Evolutionary conservation across 2,888 invertebrate genomes (phyloP).

Genomic region (Corythucha ciliata): DNA sequence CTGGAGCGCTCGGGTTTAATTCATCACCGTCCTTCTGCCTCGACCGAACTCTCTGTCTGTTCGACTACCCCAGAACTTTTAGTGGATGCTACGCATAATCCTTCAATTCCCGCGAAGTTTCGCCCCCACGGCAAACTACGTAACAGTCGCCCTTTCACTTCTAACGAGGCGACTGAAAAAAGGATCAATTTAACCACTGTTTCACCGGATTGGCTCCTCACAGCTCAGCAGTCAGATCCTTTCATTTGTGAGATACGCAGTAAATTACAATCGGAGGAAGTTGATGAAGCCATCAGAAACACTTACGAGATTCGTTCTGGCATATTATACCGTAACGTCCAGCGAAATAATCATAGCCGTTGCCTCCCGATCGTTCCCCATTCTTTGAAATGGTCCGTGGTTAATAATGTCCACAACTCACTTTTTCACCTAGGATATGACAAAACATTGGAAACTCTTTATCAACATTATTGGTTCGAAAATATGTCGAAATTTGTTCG

Average conservation of each 20-base stretch:
- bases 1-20: too few relatives aligned
- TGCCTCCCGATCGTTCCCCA: constrained; percentile 14
- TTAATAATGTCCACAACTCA: constrained; percentile 32
- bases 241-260: constrained; percentile 15
- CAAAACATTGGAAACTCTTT: constrained; percentile 16
- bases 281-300: constrained; percentile 12
- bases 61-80: too few relatives aligned
- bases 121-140: too few relatives aligned
- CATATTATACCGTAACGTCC: constrained; percentile 29
- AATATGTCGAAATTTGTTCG: constrained; percentile 32
- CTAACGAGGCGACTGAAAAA: too few relatives aligned
- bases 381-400: constrained; percentile 36
- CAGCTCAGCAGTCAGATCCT: constrained; percentile 15
- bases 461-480: constrained; percentile 20
- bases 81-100: too few relatives aligned
- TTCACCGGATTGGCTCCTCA: constrained; percentile 16
- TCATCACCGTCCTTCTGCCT: too few relatives aligned
- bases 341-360: constrained; percentile 28
- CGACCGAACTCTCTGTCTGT: too few relatives aligned
- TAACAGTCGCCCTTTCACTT: too few relatives aligned
- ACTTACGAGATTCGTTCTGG: constrained; percentile 27
- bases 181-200: too few relatives aligned
- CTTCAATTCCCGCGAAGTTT: too few relatives aligned
- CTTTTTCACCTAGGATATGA: constrained; percentile 19
- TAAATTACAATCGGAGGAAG: constrained; percentile 14